Conservation (phyloP, 1,140 invertebrate species). For the Orchesella cincta region DNA sequence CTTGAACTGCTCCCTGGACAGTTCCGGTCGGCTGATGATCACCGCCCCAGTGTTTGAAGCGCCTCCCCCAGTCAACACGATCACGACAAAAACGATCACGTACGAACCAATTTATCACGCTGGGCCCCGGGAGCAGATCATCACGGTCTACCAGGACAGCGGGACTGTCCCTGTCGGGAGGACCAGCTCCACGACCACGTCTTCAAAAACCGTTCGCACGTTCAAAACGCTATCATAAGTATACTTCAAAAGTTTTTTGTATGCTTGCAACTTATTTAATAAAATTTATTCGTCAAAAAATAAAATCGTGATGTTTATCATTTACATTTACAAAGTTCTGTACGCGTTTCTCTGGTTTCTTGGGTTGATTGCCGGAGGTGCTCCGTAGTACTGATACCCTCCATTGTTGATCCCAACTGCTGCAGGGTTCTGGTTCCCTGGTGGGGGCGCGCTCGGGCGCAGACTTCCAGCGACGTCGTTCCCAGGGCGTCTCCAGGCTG, state of each 20-base stretch:
- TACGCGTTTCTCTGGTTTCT: constrained; percentile 1
- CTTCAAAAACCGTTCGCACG: neutral
- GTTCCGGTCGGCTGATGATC: neutral
- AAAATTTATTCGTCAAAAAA: too few relatives aligned
- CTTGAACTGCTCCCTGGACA: neutral
- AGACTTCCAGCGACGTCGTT: neutral
- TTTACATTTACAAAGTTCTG: neutral
- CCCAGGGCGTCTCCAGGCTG: neutral
- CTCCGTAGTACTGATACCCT: neutral
- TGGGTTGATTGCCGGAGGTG: neutral
- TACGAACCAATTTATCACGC: neutral
- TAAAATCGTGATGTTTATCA: too few relatives aligned
- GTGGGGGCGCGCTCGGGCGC: neutral
- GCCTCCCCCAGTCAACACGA: neutral
- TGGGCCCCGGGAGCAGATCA: neutral
- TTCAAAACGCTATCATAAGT: neutral
- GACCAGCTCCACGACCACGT: neutral
- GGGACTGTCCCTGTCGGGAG: too few relatives aligned
- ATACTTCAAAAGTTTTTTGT: neutral
- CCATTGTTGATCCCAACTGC: neutral
- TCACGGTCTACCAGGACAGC: neutral
- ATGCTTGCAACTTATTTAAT: too few relatives aligned
- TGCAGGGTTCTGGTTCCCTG: neutral
- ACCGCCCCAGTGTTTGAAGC: neutral
- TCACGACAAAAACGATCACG: neutral